Evolutionary conservation across 2,888 invertebrate genomes (phyloP), one percentile per base, ranked within the genome.

Genomic region (Anarsia innoxiella): DNA sequence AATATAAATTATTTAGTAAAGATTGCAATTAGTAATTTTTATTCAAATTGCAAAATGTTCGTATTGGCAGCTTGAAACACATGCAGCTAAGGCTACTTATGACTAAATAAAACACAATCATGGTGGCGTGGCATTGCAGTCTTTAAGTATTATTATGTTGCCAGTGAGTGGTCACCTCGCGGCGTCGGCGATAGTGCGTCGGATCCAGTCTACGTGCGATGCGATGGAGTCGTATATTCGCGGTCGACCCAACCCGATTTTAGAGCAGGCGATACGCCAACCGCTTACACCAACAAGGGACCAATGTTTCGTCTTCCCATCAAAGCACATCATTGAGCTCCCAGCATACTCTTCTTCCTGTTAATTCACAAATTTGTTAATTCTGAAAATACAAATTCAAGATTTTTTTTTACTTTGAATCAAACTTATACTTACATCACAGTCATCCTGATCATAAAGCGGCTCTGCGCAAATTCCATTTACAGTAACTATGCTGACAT

Each of bases 271-370:
- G 54, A 95, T 94, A 43, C 94, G 87, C 94, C 94, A 94, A 37
- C 93, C 93, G 34, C 92, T 90, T 1, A 95, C 90, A 0, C 95
- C 95, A 15, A 90, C 85, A 25, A 95, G 67, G 0, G 91, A 91
- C 95, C 95, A 95, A 56, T 87, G 89, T 45, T 88, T 89, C 14
- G 88, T 88, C 46, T 90, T 89, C 0, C 89, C 86, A 46, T 91
- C 87, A 12, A 92, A 88, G 58, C 95, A 95, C 61, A 94, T 88
- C 86, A 95, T 91, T 3, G 95, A 93, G 71, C 93, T 93, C 10
- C 95, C 95, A 4, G 95, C 93, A 53, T 92, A 91, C 76, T 95
- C 94, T 78, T 94, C 94, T 73, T 94, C 94, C 94, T 94, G 66
- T 37, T 63, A n/a, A n/a, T n/a, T n/a, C n/a, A n/a, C n/a, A n/a